phyloP scores from a whole-genome alignment of 1,140 invertebrate genomes.

The Cotesia vestalis region DNA sequence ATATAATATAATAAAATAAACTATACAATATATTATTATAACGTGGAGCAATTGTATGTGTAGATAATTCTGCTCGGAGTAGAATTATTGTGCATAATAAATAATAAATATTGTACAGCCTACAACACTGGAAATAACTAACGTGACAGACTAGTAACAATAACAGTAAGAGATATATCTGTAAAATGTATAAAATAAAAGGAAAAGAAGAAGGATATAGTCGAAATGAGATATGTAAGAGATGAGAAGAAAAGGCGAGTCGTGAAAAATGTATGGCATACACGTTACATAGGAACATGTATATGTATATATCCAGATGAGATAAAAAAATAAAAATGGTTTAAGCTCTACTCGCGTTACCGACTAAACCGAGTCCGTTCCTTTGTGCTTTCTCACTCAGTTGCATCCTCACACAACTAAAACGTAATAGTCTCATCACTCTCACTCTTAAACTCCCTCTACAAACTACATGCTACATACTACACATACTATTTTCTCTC shows the following conservation, averaged over 20 bases:
- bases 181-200: neutral
- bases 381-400: slow-evolving; percentile 42
- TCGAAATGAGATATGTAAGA: slow-evolving; percentile 17
- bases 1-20: neutral
- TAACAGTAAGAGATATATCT: too few species aligned
- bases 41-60: too few species aligned
- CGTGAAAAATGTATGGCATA: slow-evolving; percentile 16
- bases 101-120: too few species aligned
- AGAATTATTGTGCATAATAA: neutral
- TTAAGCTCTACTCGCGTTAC: slow-evolving; percentile 40
- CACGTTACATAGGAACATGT: slow-evolving; percentile 10
- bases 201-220: slow-evolving; percentile 1
- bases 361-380: slow-evolving; percentile 31
- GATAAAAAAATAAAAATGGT: slow-evolving; percentile 29
- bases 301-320: neutral
- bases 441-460: slow-evolving; percentile 26
- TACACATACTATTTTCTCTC: neutral
- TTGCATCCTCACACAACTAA: slow-evolving; percentile 31
- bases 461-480: neutral
- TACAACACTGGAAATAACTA: too few species aligned
- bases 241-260: neutral
- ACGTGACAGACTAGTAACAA: neutral
- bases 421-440: slow-evolving; percentile 30
- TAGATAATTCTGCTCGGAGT: too few species aligned
- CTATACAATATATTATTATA: neutral